These are phyloP conservation scores for Dolichallabes microphthalmus DNA, from an alignment of 2,113 vertebrate species.

Conservation along the genomic window DNA sequence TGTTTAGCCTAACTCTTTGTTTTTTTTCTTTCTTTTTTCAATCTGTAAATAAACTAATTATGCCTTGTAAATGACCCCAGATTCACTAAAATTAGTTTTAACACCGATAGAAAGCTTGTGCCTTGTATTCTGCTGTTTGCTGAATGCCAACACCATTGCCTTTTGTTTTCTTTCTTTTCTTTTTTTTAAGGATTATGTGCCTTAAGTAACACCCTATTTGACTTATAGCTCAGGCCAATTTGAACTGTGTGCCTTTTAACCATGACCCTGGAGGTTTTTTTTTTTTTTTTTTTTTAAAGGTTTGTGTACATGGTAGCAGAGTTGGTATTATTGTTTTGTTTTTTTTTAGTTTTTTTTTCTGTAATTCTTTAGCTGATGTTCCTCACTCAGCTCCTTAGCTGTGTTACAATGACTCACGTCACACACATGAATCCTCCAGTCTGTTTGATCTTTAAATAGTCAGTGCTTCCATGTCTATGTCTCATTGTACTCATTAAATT, in stretches of 20 bases:
- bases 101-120: slow-evolving; percentile 81
- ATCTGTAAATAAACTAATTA: slow-evolving; percentile 92
- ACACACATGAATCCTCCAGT: slow-evolving; percentile 41
- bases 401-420: slow-evolving; percentile 61
- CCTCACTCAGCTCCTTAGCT: slow-evolving; percentile 64
- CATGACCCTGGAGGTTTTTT: slow-evolving; percentile 63
- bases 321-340: not conserved
- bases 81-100: slow-evolving; percentile 82
- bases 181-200: slow-evolving; percentile 56
- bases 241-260: slow-evolving; percentile 62
- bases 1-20: slow-evolving; percentile 74
- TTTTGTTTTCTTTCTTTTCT: slow-evolving; percentile 55
- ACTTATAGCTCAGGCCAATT: slow-evolving; percentile 68
- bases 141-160: slow-evolving; percentile 67
- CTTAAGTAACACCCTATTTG: slow-evolving; percentile 59
- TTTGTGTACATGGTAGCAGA: slow-evolving; percentile 48
- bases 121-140: slow-evolving; percentile 83
- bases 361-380: slow-evolving; percentile 64
- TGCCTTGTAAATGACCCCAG: slow-evolving; percentile 84
- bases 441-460: not conserved
- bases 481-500: not conserved
- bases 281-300: too few relatives aligned
- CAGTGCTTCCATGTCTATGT: not conserved
- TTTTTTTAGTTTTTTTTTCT: slow-evolving; percentile 60
- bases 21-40: slow-evolving; percentile 58